These are phyloP conservation scores for Cremastinae sp. DNA, from an alignment of 2,888 invertebrate species.

Conservation along the genomic window DNA sequence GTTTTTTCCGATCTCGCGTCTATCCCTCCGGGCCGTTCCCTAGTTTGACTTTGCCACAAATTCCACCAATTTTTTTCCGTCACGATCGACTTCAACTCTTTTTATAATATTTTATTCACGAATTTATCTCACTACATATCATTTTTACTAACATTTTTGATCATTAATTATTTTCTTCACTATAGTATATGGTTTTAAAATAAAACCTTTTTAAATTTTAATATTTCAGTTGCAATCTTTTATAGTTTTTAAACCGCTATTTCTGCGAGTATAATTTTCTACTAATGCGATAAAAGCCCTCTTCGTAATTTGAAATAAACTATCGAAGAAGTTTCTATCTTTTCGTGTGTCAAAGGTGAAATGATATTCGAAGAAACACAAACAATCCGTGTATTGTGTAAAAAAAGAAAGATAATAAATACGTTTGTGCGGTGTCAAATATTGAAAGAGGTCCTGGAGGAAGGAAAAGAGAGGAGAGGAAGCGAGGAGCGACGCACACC, in stretches of 20 bases:
- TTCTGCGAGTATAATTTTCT: too few species aligned
- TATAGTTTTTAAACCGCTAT: too few species aligned
- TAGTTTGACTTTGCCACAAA: slow-evolving; percentile 13
- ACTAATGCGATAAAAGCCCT: too few species aligned
- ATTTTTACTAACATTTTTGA: too few species aligned
- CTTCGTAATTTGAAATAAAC: too few species aligned
- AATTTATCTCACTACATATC: too few species aligned
- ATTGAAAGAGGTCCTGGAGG: slow-evolving; percentile 47
- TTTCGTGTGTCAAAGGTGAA: neutral
- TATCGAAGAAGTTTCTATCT: neutral
- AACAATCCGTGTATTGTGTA: neutral
- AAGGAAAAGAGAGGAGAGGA: too few species aligned
- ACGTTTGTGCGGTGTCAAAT: slow-evolving; percentile 34
- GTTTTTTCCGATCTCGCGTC: slow-evolving; percentile 43
- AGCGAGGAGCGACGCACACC: slow-evolving; percentile 16
- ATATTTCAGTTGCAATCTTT: too few species aligned
- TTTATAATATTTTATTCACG: neutral
- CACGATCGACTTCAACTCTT: slow-evolving; percentile 9
- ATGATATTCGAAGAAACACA: neutral
- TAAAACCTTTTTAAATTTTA: too few species aligned
- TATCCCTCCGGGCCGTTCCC: slow-evolving; percentile 22
- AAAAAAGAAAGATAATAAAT: slow-evolving; percentile 10
- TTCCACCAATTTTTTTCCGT: slow-evolving; percentile 42
- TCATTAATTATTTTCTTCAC: too few species aligned
- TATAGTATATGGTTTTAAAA: too few species aligned